Evolutionary conservation across 2,797 vertebrate species (phyloP), one percentile per base, ranked within the genome.

Genomic region (Microchirus variegatus): DNA sequence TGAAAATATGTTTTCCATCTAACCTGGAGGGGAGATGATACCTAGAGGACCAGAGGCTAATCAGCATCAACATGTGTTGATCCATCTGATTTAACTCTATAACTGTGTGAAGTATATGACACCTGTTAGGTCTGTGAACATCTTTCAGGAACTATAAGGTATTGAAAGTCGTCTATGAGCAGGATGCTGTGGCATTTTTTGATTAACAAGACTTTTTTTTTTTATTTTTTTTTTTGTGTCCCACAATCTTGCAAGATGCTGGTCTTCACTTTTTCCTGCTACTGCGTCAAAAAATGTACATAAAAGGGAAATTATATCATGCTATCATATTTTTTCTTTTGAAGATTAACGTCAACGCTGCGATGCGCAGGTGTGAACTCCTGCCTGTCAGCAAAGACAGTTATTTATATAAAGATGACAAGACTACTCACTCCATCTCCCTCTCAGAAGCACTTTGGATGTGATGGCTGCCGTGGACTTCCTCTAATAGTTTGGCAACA

Each of bases 381-480:
- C n/a, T 40, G 57, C 70, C 65, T 49, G 68, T 63, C 72, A 76
- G 55, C 71, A 66, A 70, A 82, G 71, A 86, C 83, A 80, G 60
- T 84, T 88, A 91, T 91, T 92, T 92, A 91, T 91, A 84, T 87
- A 83, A 80, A 79, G 72, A 84, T 76, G 84, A 87, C 82, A 87
- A 82, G 80, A 90, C 85, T 86, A 89, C 89, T 91, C 83, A 72
- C 79, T 78, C 73, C 73, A 79, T 82, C 83, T 83, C 84, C 75
- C 56, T 75, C 58, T 85, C 81, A 82, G 80, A 92, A 91, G 92
- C 91, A 93, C 90, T 93, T 92, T 91, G 88, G 84, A 85, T 70
- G 71, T 5, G 17, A 69, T 67, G 42, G 67, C 73, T 72, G 64
- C 63, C 51, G 1, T 50, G 55, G 75, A 82, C 63, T 66, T 70